Evolutionary conservation across 2,113 vertebrate species (phyloP).

Genomic region (Tringa solitaria): DNA sequence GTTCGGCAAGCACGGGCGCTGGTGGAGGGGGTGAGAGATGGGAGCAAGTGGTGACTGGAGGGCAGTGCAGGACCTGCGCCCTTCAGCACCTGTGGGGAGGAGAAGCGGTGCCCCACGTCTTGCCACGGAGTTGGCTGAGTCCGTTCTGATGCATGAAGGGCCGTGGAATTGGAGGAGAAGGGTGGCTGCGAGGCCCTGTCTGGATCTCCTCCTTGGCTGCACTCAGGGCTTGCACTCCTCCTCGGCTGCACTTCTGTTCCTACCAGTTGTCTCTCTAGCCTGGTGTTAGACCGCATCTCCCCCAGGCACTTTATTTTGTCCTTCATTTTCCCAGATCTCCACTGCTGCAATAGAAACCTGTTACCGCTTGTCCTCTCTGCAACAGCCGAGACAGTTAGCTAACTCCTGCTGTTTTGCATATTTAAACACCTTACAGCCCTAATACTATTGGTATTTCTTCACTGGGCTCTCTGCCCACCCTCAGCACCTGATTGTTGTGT

Average conservation of each 20-base stretch:
- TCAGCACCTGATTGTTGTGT: background rate
- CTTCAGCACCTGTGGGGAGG: fast-evolving
- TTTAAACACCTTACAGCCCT: background rate
- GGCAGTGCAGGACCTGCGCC: fast-evolving
- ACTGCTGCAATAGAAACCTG: background rate
- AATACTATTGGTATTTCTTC: background rate
- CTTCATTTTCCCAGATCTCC: background rate
- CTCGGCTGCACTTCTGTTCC: background rate
- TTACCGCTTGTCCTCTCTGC: background rate
- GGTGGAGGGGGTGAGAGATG: background rate
- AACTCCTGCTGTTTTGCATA: background rate
- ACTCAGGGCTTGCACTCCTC: too few relatives aligned
- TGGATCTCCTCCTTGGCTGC: too few relatives aligned
- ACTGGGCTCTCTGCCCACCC: background rate
- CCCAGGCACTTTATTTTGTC: background rate
- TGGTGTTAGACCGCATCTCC: fast-evolving
- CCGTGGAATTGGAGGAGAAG: background rate
- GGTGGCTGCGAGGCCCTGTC: fast-evolving
- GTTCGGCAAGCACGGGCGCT: background rate
- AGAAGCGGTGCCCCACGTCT: background rate
- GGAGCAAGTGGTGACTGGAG: background rate
- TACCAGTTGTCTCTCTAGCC: background rate
- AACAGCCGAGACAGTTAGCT: background rate
- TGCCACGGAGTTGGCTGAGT: fast-evolving
- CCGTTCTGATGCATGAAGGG: background rate